phyloP scores from a whole-genome alignment of 2,888 invertebrate species.

The Rosalia funebris region DNA sequence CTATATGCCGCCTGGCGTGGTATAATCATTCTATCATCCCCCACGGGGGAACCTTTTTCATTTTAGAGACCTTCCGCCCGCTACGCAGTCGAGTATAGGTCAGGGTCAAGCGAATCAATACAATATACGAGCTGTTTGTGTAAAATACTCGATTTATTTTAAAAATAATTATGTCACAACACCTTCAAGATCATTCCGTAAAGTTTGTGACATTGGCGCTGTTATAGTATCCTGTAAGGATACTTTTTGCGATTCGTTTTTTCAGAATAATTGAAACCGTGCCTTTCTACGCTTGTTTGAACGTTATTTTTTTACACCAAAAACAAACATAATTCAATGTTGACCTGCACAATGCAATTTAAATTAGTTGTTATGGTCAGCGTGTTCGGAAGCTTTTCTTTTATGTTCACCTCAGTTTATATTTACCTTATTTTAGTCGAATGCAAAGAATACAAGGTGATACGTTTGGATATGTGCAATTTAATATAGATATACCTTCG shows the following conservation, averaged over 20 bases:
- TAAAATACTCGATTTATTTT: slow-evolving; percentile 18
- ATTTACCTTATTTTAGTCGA: no score
- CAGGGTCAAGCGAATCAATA: slow-evolving; percentile 31
- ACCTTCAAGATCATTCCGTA: slow-evolving; percentile 24
- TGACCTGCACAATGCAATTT: slow-evolving; percentile 11
- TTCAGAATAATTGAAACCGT: slow-evolving; percentile 24
- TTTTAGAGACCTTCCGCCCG: slow-evolving; percentile 19
- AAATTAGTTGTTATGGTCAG: not conserved
- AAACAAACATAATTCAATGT: slow-evolving; percentile 26
- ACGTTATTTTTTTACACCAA: slow-evolving; percentile 14
- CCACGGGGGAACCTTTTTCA: slow-evolving; percentile 4
- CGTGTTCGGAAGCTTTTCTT: not conserved
- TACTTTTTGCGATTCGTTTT: slow-evolving; percentile 28
- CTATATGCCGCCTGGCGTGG: no score
- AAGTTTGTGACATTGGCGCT: slow-evolving; percentile 22
- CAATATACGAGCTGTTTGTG: slow-evolving; percentile 25
- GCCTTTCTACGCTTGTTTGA: slow-evolving; percentile 16
- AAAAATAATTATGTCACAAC: slow-evolving; percentile 19
- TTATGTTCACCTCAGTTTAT: no score
- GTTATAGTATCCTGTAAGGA: slow-evolving; percentile 26
- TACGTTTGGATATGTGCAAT: no score
- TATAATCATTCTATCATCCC: slow-evolving; percentile 12
- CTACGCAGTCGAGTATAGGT: slow-evolving; percentile 22
- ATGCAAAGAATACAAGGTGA: not conserved
- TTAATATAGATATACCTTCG: no score